phyloP scores from a whole-genome alignment of 2,888 invertebrate species.

The Thysanoteuthis rhombus region DNA sequence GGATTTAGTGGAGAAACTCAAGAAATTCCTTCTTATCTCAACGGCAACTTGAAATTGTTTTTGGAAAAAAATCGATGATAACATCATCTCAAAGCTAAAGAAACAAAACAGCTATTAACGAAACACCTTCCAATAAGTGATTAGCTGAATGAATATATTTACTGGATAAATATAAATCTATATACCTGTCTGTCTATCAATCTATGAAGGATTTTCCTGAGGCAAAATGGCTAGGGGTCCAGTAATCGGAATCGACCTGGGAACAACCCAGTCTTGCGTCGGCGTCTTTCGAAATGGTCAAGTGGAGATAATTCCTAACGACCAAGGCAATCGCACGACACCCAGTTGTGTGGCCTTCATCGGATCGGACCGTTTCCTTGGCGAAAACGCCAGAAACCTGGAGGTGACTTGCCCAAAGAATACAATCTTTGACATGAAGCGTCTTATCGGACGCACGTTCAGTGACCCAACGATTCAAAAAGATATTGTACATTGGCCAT shows the following conservation, averaged over 20 bases:
- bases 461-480: slow-evolving; percentile 41
- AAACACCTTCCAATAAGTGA: neutral
- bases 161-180: neutral
- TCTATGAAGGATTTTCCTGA: neutral
- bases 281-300: slow-evolving; percentile 68
- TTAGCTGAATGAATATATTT: neutral
- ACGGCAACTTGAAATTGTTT: neutral
- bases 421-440: slow-evolving; percentile 67
- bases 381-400: slow-evolving; percentile 69
- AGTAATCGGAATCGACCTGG: slow-evolving; percentile 85
- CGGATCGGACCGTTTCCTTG: slow-evolving; percentile 68
- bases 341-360: slow-evolving; percentile 79
- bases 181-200: neutral
- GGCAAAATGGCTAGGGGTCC: slow-evolving; percentile 32
- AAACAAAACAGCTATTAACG: neutral
- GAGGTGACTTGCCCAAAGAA: slow-evolving; percentile 49
- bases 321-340: slow-evolving; percentile 76
- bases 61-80: neutral
- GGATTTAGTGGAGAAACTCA: neutral
- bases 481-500: slow-evolving; percentile 48
- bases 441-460: slow-evolving; percentile 44
- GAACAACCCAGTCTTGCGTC: slow-evolving; percentile 79
- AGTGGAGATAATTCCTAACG: slow-evolving; percentile 70
- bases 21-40: too few species aligned
- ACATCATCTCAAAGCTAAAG: neutral